A percentile compares a stretch with the other conserved stretches of the same genome.
Conservation (phyloP, 1,140 invertebrate species). For the Platorchestia sp. region DNA sequence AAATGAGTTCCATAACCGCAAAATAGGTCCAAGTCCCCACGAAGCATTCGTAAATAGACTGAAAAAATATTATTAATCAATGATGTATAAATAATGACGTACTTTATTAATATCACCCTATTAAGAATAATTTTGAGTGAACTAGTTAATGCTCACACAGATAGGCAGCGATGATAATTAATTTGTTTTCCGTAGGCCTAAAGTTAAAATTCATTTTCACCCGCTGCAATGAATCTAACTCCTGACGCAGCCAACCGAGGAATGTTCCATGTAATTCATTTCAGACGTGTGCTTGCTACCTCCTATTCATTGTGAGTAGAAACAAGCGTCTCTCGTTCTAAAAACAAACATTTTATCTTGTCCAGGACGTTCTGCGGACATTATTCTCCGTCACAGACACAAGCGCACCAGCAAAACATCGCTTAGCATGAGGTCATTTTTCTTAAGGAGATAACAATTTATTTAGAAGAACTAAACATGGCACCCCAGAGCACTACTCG, state of each 20-base stretch:
- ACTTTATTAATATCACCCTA: too few relatives aligned
- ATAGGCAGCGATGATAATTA: not conserved
- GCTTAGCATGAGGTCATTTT: slow-evolving; percentile 55
- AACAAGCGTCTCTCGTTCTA: slow-evolving; percentile 47
- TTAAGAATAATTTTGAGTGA: not conserved
- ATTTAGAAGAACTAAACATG: slow-evolving; percentile 56
- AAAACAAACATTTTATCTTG: slow-evolving; percentile 55
- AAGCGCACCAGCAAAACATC: slow-evolving; percentile 53
- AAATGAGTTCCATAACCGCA: not conserved
- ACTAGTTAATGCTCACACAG: not conserved
- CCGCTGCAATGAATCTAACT: not conserved
- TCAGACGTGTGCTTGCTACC: slow-evolving; percentile 13
- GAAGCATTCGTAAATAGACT: not conserved
- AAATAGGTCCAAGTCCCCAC: not conserved
- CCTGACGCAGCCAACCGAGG: not conserved
- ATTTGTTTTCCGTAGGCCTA: not conserved
- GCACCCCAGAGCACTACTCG: slow-evolving; percentile 51
- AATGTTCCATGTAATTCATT: slow-evolving; percentile 38
- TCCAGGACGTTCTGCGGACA: slow-evolving; percentile 43
- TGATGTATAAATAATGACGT: too few relatives aligned
- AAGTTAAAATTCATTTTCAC: slow-evolving; percentile 12
- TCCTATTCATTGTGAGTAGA: slow-evolving; percentile 25
- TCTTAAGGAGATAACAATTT: slow-evolving; percentile 55
- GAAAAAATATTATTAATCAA: too few relatives aligned
- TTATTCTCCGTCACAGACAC: slow-evolving; percentile 53